Conservation (phyloP, 1,140 invertebrate species). For the Drosophila ficusphila region DNA sequence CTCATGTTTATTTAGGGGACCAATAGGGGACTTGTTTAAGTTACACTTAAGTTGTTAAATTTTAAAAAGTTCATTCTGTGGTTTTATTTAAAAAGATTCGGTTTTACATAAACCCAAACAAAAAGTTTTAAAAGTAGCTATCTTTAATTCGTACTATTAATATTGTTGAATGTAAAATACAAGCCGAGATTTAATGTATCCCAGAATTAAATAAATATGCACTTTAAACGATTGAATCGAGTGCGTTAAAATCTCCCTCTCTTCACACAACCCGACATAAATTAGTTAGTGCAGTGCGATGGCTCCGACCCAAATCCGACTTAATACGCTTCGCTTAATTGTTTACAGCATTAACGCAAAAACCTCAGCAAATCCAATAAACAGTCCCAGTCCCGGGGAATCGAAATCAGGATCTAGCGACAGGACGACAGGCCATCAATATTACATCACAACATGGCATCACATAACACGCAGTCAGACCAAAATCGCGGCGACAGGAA, state of each 20-base stretch:
- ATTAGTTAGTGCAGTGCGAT: slow-evolving; percentile 63
- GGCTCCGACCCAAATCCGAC: slow-evolving; percentile 64
- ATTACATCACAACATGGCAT: slow-evolving; percentile 64
- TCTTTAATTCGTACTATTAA: background rate
- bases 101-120: no score
- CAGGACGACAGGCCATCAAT: slow-evolving; percentile 58
- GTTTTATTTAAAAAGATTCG: no score
- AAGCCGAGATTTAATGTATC: no score
- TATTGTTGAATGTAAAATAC: background rate
- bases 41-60: no score
- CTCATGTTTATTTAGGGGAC: no score
- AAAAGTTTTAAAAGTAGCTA: no score
- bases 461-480: slow-evolving; percentile 54
- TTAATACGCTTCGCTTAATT: slow-evolving; percentile 80
- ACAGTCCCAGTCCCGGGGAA: slow-evolving; percentile 35
- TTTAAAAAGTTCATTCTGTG: no score
- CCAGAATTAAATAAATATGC: slow-evolving; percentile 11
- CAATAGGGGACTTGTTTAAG: no score
- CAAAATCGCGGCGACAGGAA: slow-evolving; percentile 66
- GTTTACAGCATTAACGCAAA: slow-evolving; percentile 82
- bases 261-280: slow-evolving; percentile 33
- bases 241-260: background rate
- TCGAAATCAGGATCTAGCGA: slow-evolving; percentile 18
- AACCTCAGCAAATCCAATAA: slow-evolving; percentile 77
- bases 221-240: slow-evolving; percentile 8